Percentiles rank a stretch among this genome's conserved stretches.
Evolutionary conservation across 2,888 invertebrate genomes (phyloP).

Genomic region (Rhagonycha fulva): DNA sequence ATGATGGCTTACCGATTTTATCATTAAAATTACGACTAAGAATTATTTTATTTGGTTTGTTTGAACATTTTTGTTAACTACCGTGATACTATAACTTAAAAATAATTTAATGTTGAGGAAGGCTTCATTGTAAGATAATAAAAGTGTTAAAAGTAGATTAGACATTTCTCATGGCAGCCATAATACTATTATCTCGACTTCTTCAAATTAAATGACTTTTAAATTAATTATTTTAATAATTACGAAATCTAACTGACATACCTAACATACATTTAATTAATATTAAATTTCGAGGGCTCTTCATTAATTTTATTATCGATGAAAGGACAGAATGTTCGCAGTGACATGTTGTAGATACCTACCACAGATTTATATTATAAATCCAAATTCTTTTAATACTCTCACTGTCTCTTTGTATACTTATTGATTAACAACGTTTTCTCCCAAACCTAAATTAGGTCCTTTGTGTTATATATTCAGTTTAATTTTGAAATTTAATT

Average conservation of each 20-base stretch:
- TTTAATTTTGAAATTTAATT: neutral
- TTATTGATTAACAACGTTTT: neutral
- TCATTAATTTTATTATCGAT: neutral
- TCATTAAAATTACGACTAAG: conserved; percentile 24
- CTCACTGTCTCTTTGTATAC: neutral
- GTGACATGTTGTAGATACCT: neutral
- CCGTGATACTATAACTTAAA: conserved; percentile 8
- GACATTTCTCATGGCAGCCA: neutral
- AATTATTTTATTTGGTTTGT: conserved; percentile 25
- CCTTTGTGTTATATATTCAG: neutral
- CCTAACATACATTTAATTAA: neutral
- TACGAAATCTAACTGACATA: neutral
- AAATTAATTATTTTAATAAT: neutral
- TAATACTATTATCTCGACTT: neutral
- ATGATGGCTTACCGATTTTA: conserved; percentile 27
- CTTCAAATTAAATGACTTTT: neutral
- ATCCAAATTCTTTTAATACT: neutral
- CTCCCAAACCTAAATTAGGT: neutral
- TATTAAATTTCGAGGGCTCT: neutral
- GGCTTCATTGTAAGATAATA: neutral
- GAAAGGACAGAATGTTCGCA: neutral
- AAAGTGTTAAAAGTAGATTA: neutral
- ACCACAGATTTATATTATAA: neutral
- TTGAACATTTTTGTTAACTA: conserved; percentile 13
- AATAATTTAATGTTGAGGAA: neutral